phyloP scores from a whole-genome alignment of 1,140 invertebrate species.

The Sinella curviseta region DNA sequence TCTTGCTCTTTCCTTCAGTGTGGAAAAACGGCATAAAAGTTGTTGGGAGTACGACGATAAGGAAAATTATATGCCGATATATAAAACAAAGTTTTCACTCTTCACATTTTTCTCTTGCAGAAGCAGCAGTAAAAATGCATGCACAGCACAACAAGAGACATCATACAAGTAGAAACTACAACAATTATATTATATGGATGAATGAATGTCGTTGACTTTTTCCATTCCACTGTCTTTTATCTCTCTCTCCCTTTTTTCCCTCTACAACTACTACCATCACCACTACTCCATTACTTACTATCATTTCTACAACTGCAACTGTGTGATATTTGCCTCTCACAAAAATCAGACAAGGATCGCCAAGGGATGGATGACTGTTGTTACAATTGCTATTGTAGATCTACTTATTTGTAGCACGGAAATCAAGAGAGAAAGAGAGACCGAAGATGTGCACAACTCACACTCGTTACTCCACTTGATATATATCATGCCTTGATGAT shows the following conservation, averaged over 20 bases:
- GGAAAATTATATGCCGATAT: too few species aligned
- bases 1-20: background rate
- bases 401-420: too few species aligned
- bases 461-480: background rate
- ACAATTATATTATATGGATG: conserved; percentile 26
- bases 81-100: too few species aligned
- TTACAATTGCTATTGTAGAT: conserved; percentile 13
- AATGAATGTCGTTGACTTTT: conserved; percentile 25
- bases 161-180: conserved; percentile 2
- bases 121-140: background rate
- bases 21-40: background rate
- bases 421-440: too few species aligned
- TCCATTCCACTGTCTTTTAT: conserved; percentile 21
- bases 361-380: background rate
- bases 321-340: background rate
- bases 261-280: too few species aligned
- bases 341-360: background rate
- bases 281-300: background rate
- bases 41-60: background rate
- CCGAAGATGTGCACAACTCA: too few species aligned
- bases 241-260: background rate
- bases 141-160: conserved; percentile 5
- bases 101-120: background rate
- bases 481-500: background rate
- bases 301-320: background rate